Base-by-base conservation (phyloP, 2,888 invertebrate species). In the Oligia strigilis region DNA sequence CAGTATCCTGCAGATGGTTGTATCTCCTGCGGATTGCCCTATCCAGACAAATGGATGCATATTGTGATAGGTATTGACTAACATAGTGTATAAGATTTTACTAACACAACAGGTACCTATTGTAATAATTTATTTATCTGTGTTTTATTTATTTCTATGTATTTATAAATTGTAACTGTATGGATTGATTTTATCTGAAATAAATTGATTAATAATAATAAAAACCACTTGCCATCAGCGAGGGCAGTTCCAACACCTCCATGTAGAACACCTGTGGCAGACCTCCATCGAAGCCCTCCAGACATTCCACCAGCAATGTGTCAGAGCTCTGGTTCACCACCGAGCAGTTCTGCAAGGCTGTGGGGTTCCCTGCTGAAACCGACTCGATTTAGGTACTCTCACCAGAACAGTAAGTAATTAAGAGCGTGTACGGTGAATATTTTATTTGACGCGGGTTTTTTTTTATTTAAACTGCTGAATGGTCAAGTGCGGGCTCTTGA, bases 231-330 rank as follows among this genome's bases (percentile, higher is more conserved):
- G 97, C 97, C 88, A 92, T 91, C 74, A 98, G 94, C 58, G 97
- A 97, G 17, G 98, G 98, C 83, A 98, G 94, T 92, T 98, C 98
- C 72, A 98, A 96, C 72, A 98, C 97, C 93, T 98, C 98, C 97
- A 98, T 97, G 90, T 98, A 97, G 95, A 99, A 99, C 88, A 97
- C 97, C 94, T 99, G 99, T 5, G 98, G 98, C 72, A 99, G 96
- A 5, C 99, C 99, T 60, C 99, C 99, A 92, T 99, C 98, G 93
- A 98, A 98, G 75, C 98, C 98, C 93, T 99, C 99, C 76, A 97
- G 95, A 94, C 99, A 99, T 80, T 98, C 98, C 79, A 99, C 98
- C 92, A 98, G 98, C 72, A 97, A 82, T 0, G 92, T 92, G 0
- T 92, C 90, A 72, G 97, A 97, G 76, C 98, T 99, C 95, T 98